These are phyloP conservation scores for pig (Sus scrofa) DNA, from an alignment of 2,113 vertebrate species.

Conservation along the genomic window T2T-Sscrofa CM000819.6:90212501-90213000, in stretches of 20 bases:
- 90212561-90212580: not conserved
- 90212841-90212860: not conserved
- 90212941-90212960: not conserved
- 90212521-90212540: not conserved
- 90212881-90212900: not conserved
- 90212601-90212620: not conserved
- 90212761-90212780: not conserved
- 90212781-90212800: not conserved
- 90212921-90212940: not conserved
- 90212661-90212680: not conserved
- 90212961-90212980: not conserved
- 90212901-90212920: not conserved
- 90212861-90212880: not conserved
- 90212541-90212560: conserved; percentile 15
- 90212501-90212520: not conserved
- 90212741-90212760: not conserved
- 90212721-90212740: rapidly evolving
- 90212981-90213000: not conserved
- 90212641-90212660: not conserved
- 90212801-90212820: not conserved
- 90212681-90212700: not conserved
- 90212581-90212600: not conserved
- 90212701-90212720: not conserved
- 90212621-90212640: not conserved
- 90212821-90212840: not conserved